Evolutionary conservation across 2,888 invertebrate species (phyloP).

Genomic region (Cartodere bifasciata): DNA sequence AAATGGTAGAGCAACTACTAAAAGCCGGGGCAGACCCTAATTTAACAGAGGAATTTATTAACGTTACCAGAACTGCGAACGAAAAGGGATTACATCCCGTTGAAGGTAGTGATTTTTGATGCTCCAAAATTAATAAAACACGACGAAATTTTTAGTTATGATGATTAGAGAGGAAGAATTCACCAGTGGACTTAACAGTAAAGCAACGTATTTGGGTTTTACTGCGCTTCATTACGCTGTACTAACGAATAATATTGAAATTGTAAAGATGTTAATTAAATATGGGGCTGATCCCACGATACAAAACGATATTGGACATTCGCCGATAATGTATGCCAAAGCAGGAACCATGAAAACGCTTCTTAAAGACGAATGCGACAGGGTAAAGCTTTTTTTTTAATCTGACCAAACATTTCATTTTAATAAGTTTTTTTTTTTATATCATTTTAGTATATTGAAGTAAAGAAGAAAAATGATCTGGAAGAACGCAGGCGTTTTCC

Average conservation of each 20-base stretch:
- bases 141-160: constrained; percentile 35
- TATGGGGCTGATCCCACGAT: constrained; percentile 61
- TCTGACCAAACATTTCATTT: not conserved
- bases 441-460: constrained; percentile 36
- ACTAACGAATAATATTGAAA: constrained; percentile 52
- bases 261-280: constrained; percentile 53
- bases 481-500: constrained; percentile 74
- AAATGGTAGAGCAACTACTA: constrained; percentile 47
- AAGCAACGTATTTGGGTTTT: constrained; percentile 70
- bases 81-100: constrained; percentile 58
- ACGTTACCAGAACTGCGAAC: constrained; percentile 50
- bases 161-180: constrained; percentile 73
- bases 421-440: constrained; percentile 3
- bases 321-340: constrained; percentile 59
- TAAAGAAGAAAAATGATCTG: constrained; percentile 49
- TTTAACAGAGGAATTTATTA: constrained; percentile 61
- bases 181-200: constrained; percentile 52
- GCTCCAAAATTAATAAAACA: not conserved
- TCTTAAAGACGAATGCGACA: constrained; percentile 41
- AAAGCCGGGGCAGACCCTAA: constrained; percentile 71
- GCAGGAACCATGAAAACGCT: constrained; percentile 50
- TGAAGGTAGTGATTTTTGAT: constrained; percentile 40
- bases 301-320: constrained; percentile 68
- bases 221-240: constrained; percentile 85
- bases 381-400: constrained; percentile 21